Evolutionary conservation across 2,797 vertebrate genomes (phyloP).

Genomic region (Antennarius maculatus): DNA sequence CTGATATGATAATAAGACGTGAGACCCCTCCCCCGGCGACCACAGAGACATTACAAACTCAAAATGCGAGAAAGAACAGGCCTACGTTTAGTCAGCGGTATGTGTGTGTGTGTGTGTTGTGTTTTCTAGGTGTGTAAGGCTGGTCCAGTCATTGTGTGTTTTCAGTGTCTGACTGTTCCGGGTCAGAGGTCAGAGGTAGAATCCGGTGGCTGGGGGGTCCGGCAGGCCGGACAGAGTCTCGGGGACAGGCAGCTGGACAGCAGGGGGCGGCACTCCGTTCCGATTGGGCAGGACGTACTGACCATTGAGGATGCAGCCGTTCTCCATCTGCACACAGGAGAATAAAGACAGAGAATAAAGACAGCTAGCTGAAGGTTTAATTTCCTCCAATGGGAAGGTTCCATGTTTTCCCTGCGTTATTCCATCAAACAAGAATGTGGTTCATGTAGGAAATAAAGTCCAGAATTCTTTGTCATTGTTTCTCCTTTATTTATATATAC

Average conservation of each 20-base stretch:
- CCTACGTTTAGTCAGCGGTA: constrained; percentile 44
- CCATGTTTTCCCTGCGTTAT: too few relatives aligned
- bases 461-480: too few relatives aligned
- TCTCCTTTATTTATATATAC: too few relatives aligned
- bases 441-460: too few relatives aligned
- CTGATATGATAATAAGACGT: constrained; percentile 67
- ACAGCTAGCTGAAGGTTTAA: too few relatives aligned
- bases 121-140: constrained; percentile 64
- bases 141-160: constrained; percentile 56
- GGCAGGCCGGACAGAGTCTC: constrained; percentile 61
- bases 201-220: constrained; percentile 67
- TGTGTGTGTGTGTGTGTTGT: constrained; percentile 6
- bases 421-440: too few relatives aligned
- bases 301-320: constrained; percentile 65
- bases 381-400: too few relatives aligned
- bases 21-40: constrained; percentile 11
- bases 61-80: constrained; percentile 24
- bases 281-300: constrained; percentile 63
- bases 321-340: constrained; percentile 68
- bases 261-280: constrained; percentile 58
- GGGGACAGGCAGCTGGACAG: constrained; percentile 55
- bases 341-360: too few relatives aligned
- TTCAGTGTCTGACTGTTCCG: constrained; percentile 33
- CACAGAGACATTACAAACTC: constrained; percentile 7
- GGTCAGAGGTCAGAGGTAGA: constrained; percentile 75